A percentile compares a stretch with the other conserved stretches of the same genome.
phyloP scores from a whole-genome alignment of 2,888 invertebrate species.

The Poecilus cupreus region DNA sequence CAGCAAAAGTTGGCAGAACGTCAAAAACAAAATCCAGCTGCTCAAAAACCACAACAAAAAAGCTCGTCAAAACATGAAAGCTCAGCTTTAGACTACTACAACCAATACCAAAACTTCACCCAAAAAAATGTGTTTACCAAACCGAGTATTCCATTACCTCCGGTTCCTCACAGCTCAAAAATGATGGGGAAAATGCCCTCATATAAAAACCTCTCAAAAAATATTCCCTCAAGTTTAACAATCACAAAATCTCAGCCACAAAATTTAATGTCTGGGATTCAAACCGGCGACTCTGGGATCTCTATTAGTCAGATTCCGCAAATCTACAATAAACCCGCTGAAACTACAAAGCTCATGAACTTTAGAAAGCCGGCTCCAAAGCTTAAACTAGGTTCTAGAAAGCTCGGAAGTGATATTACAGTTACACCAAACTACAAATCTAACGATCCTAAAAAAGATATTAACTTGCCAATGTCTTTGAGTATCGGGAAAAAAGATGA shows the following conservation, averaged over 20 bases:
- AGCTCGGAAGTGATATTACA: slow-evolving; percentile 51
- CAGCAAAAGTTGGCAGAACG: slow-evolving; percentile 82
- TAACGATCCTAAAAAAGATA: slow-evolving; percentile 33
- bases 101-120: slow-evolving; percentile 59
- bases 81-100: slow-evolving; percentile 60
- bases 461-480: slow-evolving; percentile 65
- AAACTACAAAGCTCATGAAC: slow-evolving; percentile 45
- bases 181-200: neutral
- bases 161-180: slow-evolving; percentile 43
- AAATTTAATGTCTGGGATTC: slow-evolving; percentile 19
- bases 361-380: slow-evolving; percentile 54
- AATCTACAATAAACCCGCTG: neutral
- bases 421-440: slow-evolving; percentile 53
- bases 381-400: slow-evolving; percentile 19
- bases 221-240: slow-evolving; percentile 74
- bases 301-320: slow-evolving; percentile 69
- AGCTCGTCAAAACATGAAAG: slow-evolving; percentile 57
- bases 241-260: slow-evolving; percentile 73
- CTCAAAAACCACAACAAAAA: slow-evolving; percentile 58
- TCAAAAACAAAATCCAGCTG: slow-evolving; percentile 73
- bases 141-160: slow-evolving; percentile 32
- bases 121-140: slow-evolving; percentile 61
- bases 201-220: slow-evolving; percentile 63
- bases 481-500: slow-evolving; percentile 65
- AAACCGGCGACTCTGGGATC: slow-evolving; percentile 68